These are phyloP conservation scores for Cricetomys ansorgei DNA, from an alignment of 2,113 vertebrate genomes.

Conservation along the genomic window DNA sequence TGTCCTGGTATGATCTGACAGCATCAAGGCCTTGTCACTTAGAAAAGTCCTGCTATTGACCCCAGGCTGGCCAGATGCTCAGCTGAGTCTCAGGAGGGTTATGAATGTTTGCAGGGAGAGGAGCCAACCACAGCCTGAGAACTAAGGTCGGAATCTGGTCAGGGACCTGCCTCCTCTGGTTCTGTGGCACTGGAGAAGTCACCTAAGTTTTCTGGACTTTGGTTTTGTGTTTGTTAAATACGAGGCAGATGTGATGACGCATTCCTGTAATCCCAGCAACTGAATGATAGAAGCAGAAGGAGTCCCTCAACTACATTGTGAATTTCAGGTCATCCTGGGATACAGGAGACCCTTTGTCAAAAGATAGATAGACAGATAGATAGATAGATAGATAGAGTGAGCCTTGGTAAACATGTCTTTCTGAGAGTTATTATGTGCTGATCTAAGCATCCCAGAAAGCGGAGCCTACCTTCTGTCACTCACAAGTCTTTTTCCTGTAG, in stretches of 20 bases:
- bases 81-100: constrained; percentile 41
- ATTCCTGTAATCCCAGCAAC: background rate
- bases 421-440: background rate
- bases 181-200: background rate
- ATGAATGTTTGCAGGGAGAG: background rate
- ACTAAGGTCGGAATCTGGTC: background rate
- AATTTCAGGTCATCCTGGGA: background rate
- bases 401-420: background rate
- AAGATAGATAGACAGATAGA: background rate
- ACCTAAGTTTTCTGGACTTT: background rate
- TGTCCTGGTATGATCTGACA: background rate
- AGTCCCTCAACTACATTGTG: background rate
- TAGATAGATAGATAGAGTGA: background rate
- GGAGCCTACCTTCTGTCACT: background rate
- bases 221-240: constrained; percentile 50
- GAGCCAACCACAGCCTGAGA: background rate
- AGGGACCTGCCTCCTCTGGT: background rate
- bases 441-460: background rate
- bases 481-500: background rate
- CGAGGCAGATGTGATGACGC: background rate
- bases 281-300: background rate
- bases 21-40: constrained; percentile 23
- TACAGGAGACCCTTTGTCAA: background rate
- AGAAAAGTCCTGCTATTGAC: constrained; percentile 46
- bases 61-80: constrained; percentile 3